phyloP scores from a whole-genome alignment of 2,113 vertebrate species.

The Gadus chalcogrammus region DNA sequence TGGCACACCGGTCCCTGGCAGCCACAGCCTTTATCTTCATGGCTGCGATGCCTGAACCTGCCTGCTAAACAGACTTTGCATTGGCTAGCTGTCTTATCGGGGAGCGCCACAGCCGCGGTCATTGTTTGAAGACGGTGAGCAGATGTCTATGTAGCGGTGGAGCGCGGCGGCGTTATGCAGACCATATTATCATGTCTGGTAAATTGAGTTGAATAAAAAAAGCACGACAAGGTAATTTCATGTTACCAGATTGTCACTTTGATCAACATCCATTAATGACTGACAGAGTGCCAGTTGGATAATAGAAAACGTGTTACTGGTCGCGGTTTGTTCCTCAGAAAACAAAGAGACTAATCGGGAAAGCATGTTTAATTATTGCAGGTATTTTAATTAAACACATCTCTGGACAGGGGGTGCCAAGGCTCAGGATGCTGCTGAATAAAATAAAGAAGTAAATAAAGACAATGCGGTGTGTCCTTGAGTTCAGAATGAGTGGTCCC shows the following conservation, averaged over 20 bases:
- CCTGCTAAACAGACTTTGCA: conserved; percentile 27
- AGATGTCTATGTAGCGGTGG: not conserved
- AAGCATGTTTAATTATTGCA: no score
- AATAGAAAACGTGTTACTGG: no score
- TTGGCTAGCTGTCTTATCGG: conserved; percentile 2
- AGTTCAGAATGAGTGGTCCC: no score
- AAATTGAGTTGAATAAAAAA: not conserved
- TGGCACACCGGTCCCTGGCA: conserved; percentile 32
- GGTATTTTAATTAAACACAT: no score
- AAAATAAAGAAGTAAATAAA: no score
- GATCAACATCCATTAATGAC: not conserved
- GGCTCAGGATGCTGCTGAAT: no score
- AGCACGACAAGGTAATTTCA: not conserved
- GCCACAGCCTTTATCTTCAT: conserved; percentile 22
- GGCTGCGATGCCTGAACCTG: conserved; percentile 19
- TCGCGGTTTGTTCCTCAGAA: no score
- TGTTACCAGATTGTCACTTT: not conserved
- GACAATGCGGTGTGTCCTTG: no score
- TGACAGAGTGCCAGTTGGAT: not conserved
- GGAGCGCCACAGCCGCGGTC: conserved; percentile 1
- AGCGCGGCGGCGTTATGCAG: not conserved
- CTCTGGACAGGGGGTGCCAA: no score
- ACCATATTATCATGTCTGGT: not conserved
- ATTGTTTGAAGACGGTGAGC: not conserved
- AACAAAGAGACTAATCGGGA: no score